Evolutionary conservation across 2,888 invertebrate genomes (phyloP).

Genomic region (Trachelus tabidus): DNA sequence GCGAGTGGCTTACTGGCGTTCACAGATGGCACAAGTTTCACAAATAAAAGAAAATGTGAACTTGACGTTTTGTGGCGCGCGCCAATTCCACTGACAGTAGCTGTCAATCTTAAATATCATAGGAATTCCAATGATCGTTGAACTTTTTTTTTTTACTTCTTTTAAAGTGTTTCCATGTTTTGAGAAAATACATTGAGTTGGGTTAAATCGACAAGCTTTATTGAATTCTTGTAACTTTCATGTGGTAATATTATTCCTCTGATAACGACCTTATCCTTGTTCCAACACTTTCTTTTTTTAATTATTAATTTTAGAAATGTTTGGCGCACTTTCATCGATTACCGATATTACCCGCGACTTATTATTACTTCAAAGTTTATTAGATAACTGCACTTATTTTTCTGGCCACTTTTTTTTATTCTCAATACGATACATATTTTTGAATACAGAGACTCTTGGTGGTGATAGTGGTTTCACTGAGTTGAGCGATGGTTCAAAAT

Average conservation of each 20-base stretch:
- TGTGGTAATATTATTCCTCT: not conserved
- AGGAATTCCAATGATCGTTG: not conserved
- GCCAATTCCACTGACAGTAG: conserved; percentile 24
- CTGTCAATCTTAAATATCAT: not conserved
- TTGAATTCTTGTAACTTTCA: not conserved
- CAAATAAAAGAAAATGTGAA: conserved; percentile 38
- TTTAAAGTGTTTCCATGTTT: not conserved
- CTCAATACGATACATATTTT: not conserved
- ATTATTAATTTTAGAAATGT: not conserved
- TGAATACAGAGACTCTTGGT: conserved; percentile 51
- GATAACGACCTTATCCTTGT: not conserved
- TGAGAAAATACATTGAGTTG: not conserved
- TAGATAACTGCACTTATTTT: not conserved
- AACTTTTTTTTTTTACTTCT: not conserved
- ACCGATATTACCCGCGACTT: not conserved
- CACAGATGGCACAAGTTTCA: conserved; percentile 60
- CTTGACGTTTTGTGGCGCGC: conserved; percentile 40
- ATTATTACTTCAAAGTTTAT: not conserved
- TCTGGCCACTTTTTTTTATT: not conserved
- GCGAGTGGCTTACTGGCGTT: conserved; percentile 34
- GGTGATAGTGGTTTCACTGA: conserved; percentile 58
- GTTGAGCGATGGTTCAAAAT: conserved; percentile 58
- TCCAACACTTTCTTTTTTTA: not conserved
- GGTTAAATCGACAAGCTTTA: not conserved
- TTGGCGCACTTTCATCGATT: not conserved